These are phyloP conservation scores for Jordanella pulchra DNA, from an alignment of 2,797 vertebrate genomes.

Conservation along the genomic window DNA sequence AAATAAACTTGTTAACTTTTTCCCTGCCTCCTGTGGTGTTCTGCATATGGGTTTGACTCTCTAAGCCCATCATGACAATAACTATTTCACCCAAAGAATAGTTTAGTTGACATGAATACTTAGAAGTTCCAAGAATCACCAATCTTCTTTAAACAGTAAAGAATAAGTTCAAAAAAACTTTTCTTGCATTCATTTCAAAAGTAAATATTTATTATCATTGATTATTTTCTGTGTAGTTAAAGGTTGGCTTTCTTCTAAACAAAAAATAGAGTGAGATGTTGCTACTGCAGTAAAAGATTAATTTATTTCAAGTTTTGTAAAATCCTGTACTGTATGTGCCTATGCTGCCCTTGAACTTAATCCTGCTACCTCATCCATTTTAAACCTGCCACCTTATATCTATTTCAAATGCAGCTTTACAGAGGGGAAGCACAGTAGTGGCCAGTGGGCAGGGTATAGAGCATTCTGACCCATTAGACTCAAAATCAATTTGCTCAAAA, in stretches of 20 bases:
- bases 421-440: slow-evolving; percentile 51
- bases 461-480: slow-evolving; percentile 82
- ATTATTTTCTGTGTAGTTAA: neutral
- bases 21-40: no score
- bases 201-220: neutral
- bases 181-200: neutral
- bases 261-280: neutral
- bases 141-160: neutral
- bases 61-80: neutral
- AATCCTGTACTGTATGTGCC: neutral
- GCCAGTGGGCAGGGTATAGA: slow-evolving; percentile 76
- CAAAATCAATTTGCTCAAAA: slow-evolving; percentile 83
- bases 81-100: neutral
- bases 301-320: neutral
- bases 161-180: neutral
- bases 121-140: neutral
- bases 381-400: slow-evolving; percentile 18
- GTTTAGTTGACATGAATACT: neutral
- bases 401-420: slow-evolving; percentile 34
- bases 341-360: slow-evolving; percentile 3
- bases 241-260: neutral
- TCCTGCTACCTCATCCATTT: neutral
- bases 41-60: no score
- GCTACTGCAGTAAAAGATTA: neutral
- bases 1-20: no score